phyloP scores from a whole-genome alignment of 2,113 vertebrate species.

The Perca fluviatilis region DNA sequence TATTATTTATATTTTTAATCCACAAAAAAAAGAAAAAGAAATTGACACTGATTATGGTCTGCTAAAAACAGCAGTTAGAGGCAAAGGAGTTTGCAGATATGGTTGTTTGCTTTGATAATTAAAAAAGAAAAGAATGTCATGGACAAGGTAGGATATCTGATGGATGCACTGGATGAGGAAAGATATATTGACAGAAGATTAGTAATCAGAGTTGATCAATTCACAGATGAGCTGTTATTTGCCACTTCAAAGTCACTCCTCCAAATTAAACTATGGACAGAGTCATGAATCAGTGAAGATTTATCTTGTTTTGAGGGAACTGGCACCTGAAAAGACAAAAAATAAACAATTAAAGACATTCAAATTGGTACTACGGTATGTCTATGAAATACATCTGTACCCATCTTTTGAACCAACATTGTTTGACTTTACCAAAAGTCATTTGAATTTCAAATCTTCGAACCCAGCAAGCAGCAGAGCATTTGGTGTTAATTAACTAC shows the following conservation, averaged over 20 bases:
- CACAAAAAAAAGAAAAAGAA: no score
- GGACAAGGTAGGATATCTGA: neutral
- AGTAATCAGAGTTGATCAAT: neutral
- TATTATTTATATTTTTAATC: no score
- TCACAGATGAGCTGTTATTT: neutral
- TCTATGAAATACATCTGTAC: neutral
- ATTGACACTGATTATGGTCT: neutral
- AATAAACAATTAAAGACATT: neutral
- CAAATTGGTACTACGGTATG: neutral
- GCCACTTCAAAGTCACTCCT: neutral
- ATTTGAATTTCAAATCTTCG: neutral
- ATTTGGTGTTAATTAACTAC: neutral
- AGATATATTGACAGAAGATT: neutral
- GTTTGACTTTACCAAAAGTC: neutral
- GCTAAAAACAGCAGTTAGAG: neutral
- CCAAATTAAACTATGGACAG: neutral
- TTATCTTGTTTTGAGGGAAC: slow-evolving; percentile 52
- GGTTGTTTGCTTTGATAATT: neutral
- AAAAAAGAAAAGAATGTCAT: neutral
- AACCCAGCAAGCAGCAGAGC: neutral
- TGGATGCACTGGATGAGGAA: neutral
- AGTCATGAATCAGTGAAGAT: slow-evolving; percentile 34
- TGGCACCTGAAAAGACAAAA: slow-evolving; percentile 66
- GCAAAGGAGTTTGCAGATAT: neutral
- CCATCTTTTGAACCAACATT: neutral